phyloP scores from a whole-genome alignment of 2,888 invertebrate genomes.

The Drosophila parthenogenetica region DNA sequence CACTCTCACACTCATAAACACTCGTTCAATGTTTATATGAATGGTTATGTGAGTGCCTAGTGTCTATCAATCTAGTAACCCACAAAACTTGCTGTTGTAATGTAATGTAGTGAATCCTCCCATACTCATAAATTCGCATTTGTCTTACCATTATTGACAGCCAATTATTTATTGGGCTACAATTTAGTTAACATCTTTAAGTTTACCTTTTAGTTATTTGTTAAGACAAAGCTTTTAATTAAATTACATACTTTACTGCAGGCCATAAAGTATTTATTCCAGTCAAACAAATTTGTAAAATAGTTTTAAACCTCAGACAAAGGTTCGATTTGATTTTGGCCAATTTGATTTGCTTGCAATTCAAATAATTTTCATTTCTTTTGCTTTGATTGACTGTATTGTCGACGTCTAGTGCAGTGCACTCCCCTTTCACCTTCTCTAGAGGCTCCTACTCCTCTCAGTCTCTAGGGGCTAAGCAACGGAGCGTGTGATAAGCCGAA shows the following conservation, averaged over 20 bases:
- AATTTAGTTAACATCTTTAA: background rate
- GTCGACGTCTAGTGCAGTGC: constrained; percentile 30
- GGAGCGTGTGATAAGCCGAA: constrained; percentile 31
- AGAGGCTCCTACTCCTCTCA: background rate
- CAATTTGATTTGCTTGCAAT: constrained; percentile 21
- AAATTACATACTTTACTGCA: constrained; percentile 3
- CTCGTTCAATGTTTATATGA: background rate
- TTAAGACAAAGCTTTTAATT: no score
- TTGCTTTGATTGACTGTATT: constrained; percentile 56
- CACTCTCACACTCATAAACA: background rate
- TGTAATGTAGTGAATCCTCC: background rate
- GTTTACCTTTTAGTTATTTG: no score
- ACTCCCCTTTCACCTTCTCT: constrained; percentile 3
- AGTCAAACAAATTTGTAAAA: constrained; percentile 13
- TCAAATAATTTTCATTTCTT: constrained; percentile 47
- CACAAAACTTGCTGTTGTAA: background rate
- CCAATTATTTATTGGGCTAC: constrained; percentile 19
- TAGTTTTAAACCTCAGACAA: constrained; percentile 22
- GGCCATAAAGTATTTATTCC: constrained; percentile 6
- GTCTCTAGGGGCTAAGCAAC: constrained; percentile 1
- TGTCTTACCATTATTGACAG: constrained; percentile 13
- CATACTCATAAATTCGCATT: constrained; percentile 14
- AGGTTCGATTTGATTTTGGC: background rate
- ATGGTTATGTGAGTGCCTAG: constrained; percentile 7
- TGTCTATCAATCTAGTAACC: background rate